Base-by-base conservation (phyloP, 2,888 invertebrate genomes). In the Coecobrya sp. region DNA sequence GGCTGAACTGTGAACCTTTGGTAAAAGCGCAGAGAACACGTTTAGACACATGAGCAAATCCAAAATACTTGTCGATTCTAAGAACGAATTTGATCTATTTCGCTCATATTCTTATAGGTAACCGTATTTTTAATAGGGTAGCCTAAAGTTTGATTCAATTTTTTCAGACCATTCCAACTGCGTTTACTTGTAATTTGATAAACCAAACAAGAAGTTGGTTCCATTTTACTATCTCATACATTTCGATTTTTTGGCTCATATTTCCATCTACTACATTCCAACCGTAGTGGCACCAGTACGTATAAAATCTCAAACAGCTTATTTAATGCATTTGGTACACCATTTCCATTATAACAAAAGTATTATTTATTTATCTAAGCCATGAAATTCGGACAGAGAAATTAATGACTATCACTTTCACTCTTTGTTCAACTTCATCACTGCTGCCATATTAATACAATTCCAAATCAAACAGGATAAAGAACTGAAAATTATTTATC, bases 201-300 rank as follows among this genome's bases (percentile, higher is more conserved):
- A 16, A n/a, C n/a, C 19, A 45, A 0, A 45, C 76, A 62, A 11
- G 22, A 62, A 19, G 19, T 5, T 8, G 19, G 5, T 62, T 19
- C 36, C 36, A 36, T 4, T n/a, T n/a, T 36, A 36, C 7, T 36
- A 7, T 36, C 3, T 36, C 30, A 62, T 79, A 49, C 27, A 84
- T 84, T 84, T 84, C 30, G 62, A 84, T 84, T 84, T 82, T 81
- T 84, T 84, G 84, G 84, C 84, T 84, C 65, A 2, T n/a, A 65
- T 84, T 79, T 36, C 49, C 79, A 13, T 10, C 73, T 42, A 42
- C 42, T 36, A 42, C 45, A 7, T 45, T 73, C n/a, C n/a, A n/a
- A n/a, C n/a, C n/a, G n/a, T n/a, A n/a, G n/a, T n/a, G n/a, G 65
- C 2, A 65, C 42, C 30, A n/a, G 49, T 49, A 10, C n/a, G n/a